These are phyloP conservation scores for Meandrusa payeni DNA, from an alignment of 2,888 invertebrate species.

Conservation along the genomic window DNA sequence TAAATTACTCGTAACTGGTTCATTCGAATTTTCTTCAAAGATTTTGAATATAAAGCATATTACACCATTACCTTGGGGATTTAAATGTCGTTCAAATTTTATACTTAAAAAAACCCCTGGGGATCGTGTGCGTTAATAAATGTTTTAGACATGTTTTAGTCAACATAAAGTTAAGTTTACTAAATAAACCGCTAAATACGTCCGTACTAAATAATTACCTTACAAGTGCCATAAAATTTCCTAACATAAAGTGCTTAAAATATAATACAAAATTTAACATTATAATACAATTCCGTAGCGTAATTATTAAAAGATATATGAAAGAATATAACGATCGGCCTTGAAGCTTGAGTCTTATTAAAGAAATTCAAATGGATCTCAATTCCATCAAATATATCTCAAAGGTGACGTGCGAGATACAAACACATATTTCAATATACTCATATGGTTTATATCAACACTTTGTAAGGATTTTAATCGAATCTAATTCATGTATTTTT, in stretches of 20 bases:
- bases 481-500: too few relatives aligned
- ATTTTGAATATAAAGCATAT: too few relatives aligned
- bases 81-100: too few relatives aligned
- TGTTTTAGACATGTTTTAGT: neutral
- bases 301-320: neutral
- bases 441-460: too few relatives aligned
- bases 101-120: neutral
- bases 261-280: neutral
- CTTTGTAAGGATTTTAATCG: too few relatives aligned
- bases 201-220: neutral
- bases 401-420: too few relatives aligned
- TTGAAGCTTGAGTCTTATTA: too few relatives aligned
- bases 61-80: too few relatives aligned
- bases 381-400: too few relatives aligned
- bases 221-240: constrained; percentile 10
- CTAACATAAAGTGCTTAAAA: constrained; percentile 11
- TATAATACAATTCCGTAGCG: constrained; percentile 20
- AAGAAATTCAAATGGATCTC: too few relatives aligned
- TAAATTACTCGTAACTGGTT: constrained; percentile 33
- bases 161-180: neutral
- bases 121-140: too few relatives aligned
- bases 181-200: constrained; percentile 5
- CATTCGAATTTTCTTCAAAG: neutral
- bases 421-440: too few relatives aligned
- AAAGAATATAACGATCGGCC: neutral